Conservation (phyloP, 2,113 vertebrate genomes). For the Onychorhynchus coronatus region DNA sequence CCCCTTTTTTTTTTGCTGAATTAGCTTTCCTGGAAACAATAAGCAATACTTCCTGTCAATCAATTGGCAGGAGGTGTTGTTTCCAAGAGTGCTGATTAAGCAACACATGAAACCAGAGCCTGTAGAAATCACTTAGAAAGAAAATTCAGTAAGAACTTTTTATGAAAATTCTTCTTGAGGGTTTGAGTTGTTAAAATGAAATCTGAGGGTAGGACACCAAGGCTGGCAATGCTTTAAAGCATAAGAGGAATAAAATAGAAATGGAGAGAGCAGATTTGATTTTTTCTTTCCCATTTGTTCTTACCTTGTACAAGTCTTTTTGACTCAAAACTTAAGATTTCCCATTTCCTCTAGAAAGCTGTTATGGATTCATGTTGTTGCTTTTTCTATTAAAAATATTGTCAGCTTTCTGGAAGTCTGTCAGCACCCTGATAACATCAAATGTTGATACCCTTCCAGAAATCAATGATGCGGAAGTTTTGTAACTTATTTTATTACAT, state of each 20-base stretch:
- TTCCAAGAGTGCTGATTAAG: conserved; percentile 42
- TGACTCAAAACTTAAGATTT: background rate
- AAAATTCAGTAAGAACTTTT: background rate
- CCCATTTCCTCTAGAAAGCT: background rate
- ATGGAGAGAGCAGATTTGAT: background rate
- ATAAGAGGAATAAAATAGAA: background rate
- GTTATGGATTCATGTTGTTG: background rate
- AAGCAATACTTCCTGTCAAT: conserved; percentile 37
- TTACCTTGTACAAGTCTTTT: background rate
- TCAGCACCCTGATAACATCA: background rate
- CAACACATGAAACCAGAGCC: background rate
- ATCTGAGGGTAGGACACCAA: background rate
- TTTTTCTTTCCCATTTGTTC: background rate
- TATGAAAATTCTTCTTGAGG: background rate
- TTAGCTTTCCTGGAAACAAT: conserved; percentile 34
- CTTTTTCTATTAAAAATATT: background rate
- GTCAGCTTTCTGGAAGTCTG: background rate
- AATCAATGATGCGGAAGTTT: conserved; percentile 7
- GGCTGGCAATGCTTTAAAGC: background rate
- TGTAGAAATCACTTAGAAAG: background rate
- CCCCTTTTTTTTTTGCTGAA: conserved; percentile 18
- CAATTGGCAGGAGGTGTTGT: conserved; percentile 9
- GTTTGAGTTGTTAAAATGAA: background rate
- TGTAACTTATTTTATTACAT: background rate
- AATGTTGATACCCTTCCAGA: background rate